Base-by-base conservation (phyloP, 2,888 invertebrate species). In the Holacanthella duospinosa region DNA sequence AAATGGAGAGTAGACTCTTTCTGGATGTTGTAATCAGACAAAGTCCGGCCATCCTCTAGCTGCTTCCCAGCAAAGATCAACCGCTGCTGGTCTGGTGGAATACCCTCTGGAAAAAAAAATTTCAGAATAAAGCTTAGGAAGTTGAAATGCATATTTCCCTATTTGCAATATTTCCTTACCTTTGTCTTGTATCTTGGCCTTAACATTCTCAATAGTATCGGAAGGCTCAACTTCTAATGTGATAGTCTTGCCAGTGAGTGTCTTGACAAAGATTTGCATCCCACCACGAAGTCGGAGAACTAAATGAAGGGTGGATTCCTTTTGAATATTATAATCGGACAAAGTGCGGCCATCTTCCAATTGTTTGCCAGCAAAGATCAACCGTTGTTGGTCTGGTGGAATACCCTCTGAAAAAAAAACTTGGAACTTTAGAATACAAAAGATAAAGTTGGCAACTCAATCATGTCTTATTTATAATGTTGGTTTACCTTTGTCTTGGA, bases 201-300 rank as follows among this genome's bases (percentile, higher is more conserved):
- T 81, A 6, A 80, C 80, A 74, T 80, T 81, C 68, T 81, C 81
- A 68, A 81, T 81, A 12, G 91, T 89, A 77, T 93, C 93, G 1
- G 90, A 89, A 61, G 93, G 87, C 79, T 93, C 93, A 69, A 91
- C 91, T 82, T 91, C 90, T 68, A 91, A 85, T 76, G 91, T 91
- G 82, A 93, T 92, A 81, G 93, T 93, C 83, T 93, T 93, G 75
- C 93, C 93, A 78, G 92, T 93, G 66, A 93, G 59, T 24, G 67
- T 68, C 44, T 68, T 68, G 27, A 67, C 63, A 54, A 67, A 65
- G 55, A 65, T 61, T 29, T 65, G 63, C 63, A 65, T 61, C n/a
- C n/a, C n/a, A n/a, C n/a, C n/a, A n/a, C n/a, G n/a, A n/a, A n/a
- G n/a, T n/a, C n/a, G n/a, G n/a, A n/a, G n/a, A n/a, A n/a, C n/a